Conservation (phyloP, 2,797 vertebrate genomes). For the Argya squamiceps region DNA sequence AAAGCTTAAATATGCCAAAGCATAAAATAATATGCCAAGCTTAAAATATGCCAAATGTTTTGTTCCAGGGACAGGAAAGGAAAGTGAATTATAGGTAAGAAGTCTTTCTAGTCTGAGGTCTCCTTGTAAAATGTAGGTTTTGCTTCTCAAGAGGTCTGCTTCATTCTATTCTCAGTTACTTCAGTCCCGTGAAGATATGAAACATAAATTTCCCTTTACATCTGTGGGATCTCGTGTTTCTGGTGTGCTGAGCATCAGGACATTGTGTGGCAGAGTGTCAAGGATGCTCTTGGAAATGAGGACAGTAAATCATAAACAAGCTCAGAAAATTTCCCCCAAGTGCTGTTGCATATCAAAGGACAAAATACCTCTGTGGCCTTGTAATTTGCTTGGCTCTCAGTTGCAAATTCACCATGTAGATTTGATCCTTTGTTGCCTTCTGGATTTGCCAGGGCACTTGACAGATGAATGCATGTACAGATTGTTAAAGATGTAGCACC, state of each 20-base stretch:
- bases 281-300: not conserved
- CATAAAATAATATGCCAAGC: too few relatives aligned
- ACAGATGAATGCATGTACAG: not conserved
- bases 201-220: not conserved
- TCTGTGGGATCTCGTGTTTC: not conserved
- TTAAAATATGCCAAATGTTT: not conserved
- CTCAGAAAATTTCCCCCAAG: not conserved
- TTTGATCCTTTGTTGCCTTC: slow-evolving; percentile 22
- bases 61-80: not conserved
- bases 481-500: not conserved
- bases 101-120: not conserved
- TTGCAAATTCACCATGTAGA: slow-evolving; percentile 4
- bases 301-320: not conserved
- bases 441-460: slow-evolving; percentile 1
- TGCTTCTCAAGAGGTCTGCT: not conserved
- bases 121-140: not conserved
- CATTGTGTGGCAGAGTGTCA: not conserved
- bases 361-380: not conserved
- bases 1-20: not conserved
- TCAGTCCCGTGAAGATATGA: not conserved
- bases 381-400: not conserved
- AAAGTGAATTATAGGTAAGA: slow-evolving; percentile 22
- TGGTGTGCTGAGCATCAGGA: not conserved
- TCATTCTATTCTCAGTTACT: not conserved
- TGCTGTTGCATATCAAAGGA: not conserved